Evolutionary conservation across 2,888 invertebrate species (phyloP).

Genomic region (Amblyteles armatorius): DNA sequence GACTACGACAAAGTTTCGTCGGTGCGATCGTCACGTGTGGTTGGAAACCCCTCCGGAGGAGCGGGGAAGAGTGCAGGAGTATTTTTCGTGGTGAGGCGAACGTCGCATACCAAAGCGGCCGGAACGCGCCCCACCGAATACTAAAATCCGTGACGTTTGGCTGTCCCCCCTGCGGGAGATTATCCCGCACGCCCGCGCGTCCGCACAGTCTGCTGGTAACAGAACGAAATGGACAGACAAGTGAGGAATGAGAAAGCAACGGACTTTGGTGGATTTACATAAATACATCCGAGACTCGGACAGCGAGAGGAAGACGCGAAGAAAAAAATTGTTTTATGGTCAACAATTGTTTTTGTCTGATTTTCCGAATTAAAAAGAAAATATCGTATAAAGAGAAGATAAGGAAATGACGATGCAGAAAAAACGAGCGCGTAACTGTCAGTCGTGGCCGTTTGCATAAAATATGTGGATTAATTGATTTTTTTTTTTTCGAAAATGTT

Average conservation of each 20-base stretch:
- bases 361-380: neutral
- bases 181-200: slow-evolving; percentile 34
- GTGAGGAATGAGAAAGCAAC: slow-evolving; percentile 57
- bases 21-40: neutral
- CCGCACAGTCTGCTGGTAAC: slow-evolving; percentile 10
- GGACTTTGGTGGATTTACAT: slow-evolving; percentile 69
- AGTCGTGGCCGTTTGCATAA: neutral
- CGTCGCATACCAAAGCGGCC: slow-evolving; percentile 78
- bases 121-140: slow-evolving; percentile 74
- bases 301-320: neutral
- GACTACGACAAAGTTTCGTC: slow-evolving; percentile 40
- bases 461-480: neutral
- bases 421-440: neutral
- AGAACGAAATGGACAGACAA: slow-evolving; percentile 54
- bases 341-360: neutral
- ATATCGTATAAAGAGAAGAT: neutral
- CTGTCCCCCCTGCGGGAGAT: neutral
- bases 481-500: slow-evolving; percentile 2
- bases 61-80: slow-evolving; percentile 51
- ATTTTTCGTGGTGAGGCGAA: slow-evolving; percentile 73
- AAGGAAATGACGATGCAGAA: neutral
- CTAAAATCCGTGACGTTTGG: slow-evolving; percentile 73
- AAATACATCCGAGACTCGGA: slow-evolving; percentile 69
- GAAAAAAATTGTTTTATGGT: neutral
- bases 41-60: slow-evolving; percentile 4